A percentile compares a stretch with the other conserved stretches of the same genome.
These are phyloP conservation scores for Halocynthia roretzi DNA, from an alignment of 23 tunicate species.

Conservation along the genomic window DNA sequence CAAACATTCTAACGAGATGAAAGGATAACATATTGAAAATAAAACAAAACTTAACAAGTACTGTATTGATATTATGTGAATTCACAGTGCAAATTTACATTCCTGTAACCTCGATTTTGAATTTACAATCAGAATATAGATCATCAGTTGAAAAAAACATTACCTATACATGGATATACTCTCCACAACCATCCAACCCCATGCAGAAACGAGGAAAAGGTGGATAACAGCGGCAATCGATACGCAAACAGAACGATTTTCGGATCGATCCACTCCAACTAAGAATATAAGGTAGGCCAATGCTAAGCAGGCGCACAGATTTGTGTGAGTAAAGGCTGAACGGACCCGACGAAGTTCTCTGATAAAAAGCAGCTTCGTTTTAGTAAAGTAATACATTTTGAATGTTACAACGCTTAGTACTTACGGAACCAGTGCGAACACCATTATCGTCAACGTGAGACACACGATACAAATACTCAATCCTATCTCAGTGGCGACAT, in stretches of 20 bases:
- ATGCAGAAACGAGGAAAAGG: conserved; percentile 39
- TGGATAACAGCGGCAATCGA: conserved; percentile 47
- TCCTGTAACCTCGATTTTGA: neutral
- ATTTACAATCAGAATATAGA: neutral
- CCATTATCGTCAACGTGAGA: conserved; percentile 24
- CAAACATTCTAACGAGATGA: conserved; percentile 30
- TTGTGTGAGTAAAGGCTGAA: conserved; percentile 38
- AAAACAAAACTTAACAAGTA: neutral
- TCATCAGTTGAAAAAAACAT: neutral
- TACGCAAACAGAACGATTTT: conserved; percentile 31
- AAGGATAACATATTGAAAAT: neutral
- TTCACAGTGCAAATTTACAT: neutral
- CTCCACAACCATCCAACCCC: conserved; percentile 85
- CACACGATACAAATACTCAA: conserved; percentile 39
- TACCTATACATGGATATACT: conserved; percentile 69
- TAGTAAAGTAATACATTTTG: neutral
- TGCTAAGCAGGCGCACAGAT: conserved; percentile 35
- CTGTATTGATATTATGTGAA: neutral
- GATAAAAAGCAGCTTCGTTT: neutral
- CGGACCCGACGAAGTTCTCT: conserved; percentile 42
- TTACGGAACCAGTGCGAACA: conserved; percentile 43
- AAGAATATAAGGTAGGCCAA: conserved; percentile 39
- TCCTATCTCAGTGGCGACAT: conserved; percentile 49
- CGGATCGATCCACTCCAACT: conserved; percentile 39
- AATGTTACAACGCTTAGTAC: neutral